These are phyloP conservation scores for Cenopis cana DNA, from an alignment of 2,888 invertebrate species.

Conservation along the genomic window DNA sequence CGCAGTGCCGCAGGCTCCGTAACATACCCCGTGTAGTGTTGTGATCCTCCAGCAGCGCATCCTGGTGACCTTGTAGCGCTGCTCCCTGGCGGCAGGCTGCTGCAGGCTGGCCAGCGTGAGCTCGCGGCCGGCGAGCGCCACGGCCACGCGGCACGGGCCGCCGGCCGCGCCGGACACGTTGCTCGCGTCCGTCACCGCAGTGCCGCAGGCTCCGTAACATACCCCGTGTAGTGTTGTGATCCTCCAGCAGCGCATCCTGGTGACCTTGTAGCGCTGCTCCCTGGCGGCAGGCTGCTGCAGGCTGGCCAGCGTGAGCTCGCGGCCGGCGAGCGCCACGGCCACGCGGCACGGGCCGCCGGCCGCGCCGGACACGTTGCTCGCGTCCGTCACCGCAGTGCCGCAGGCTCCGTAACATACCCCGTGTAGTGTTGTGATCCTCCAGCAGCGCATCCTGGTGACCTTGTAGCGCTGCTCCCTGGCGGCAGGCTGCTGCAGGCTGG, in stretches of 20 bases:
- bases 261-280: constrained; percentile 96
- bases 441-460: constrained; percentile 98
- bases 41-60: constrained; percentile 99
- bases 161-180: constrained; percentile 57
- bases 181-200: constrained; percentile 69
- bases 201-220: constrained; percentile 86
- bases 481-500: constrained; percentile 84
- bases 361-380: constrained; percentile 57
- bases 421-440: constrained; percentile 96
- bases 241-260: constrained; percentile 98
- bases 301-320: constrained; percentile 88
- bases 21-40: constrained; percentile 86
- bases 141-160: constrained; percentile 75
- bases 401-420: constrained; percentile 84
- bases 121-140: constrained; percentile 95
- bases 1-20: constrained; percentile 87
- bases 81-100: constrained; percentile 91
- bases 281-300: constrained; percentile 87
- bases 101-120: constrained; percentile 85
- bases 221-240: constrained; percentile 92
- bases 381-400: constrained; percentile 81
- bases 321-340: constrained; percentile 93
- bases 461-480: constrained; percentile 95
- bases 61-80: constrained; percentile 96
- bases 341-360: constrained; percentile 61